phyloP scores from a whole-genome alignment of 2,888 invertebrate genomes.

The Syritta pipiens region DNA sequence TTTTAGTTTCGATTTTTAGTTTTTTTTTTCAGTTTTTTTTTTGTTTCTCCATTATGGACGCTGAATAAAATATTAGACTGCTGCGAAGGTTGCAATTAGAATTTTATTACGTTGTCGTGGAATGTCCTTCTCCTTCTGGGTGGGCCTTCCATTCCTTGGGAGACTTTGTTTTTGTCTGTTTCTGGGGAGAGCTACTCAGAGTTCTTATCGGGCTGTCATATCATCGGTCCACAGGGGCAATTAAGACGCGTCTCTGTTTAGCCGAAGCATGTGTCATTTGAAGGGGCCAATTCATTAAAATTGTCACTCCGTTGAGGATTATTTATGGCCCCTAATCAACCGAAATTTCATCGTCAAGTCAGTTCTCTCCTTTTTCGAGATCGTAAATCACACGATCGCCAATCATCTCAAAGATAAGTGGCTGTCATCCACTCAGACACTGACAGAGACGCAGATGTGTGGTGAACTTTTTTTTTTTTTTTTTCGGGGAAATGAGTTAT shows the following conservation, averaged over 20 bases:
- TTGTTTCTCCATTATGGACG: constrained; percentile 20
- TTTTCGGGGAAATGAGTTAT: constrained; percentile 16
- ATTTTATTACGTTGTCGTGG: background rate
- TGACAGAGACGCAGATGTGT: constrained; percentile 9
- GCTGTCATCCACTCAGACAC: constrained; percentile 22
- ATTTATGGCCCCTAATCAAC: constrained; percentile 65
- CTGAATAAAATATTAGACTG: constrained; percentile 55
- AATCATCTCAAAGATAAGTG: constrained; percentile 63
- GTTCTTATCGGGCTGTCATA: too few species aligned
- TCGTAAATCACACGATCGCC: constrained; percentile 66
- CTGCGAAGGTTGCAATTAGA: constrained; percentile 32
- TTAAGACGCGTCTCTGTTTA: too few species aligned
- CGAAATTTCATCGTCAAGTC: constrained; percentile 57
- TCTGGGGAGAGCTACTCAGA: too few species aligned
- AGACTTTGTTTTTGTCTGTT: background rate
- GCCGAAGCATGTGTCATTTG: too few species aligned
- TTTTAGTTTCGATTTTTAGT: constrained; percentile 26
- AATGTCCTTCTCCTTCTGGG: background rate
- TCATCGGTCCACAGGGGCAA: too few species aligned
- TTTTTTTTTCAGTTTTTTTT: constrained; percentile 19
- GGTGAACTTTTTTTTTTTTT: too few species aligned
- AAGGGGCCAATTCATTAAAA: constrained; percentile 68
- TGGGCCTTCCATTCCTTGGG: background rate
- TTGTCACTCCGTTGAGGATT: constrained; percentile 56
- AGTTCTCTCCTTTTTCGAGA: constrained; percentile 36